Evolutionary conservation across 2,888 invertebrate genomes (phyloP).

Genomic region (Chymomyza amoena): DNA sequence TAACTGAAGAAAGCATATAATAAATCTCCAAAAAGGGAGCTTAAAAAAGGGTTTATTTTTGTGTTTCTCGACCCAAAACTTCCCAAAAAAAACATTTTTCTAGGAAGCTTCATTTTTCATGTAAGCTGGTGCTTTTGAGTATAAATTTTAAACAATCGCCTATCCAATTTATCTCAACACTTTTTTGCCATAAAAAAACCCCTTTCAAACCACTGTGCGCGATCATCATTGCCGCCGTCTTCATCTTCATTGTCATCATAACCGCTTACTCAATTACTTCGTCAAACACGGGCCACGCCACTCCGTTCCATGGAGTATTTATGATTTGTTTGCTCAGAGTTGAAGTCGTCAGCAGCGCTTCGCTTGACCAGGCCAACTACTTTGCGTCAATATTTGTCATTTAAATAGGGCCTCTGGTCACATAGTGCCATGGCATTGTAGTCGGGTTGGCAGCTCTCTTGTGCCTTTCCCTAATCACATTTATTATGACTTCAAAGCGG

Average conservation of each 20-base stretch:
- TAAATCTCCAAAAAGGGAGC: too few relatives aligned
- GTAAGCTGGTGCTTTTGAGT: too few relatives aligned
- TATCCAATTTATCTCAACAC: not conserved
- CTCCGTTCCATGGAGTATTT: constrained; percentile 52
- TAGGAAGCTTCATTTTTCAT: too few relatives aligned
- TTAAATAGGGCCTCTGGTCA: constrained; percentile 53
- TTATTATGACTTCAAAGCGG: constrained; percentile 72
- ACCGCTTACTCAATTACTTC: constrained; percentile 73
- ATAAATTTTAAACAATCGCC: too few relatives aligned
- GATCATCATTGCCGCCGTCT: constrained; percentile 14
- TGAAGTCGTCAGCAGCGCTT: constrained; percentile 34
- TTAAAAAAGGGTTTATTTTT: too few relatives aligned
- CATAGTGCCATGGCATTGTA: constrained; percentile 3
- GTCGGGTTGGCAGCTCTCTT: not conserved
- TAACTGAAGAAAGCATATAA: too few relatives aligned
- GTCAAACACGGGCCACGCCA: constrained; percentile 57
- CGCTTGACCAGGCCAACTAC: constrained; percentile 51
- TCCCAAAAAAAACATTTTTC: too few relatives aligned
- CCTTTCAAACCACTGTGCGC: not conserved
- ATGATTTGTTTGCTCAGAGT: constrained; percentile 65
- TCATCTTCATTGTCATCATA: constrained; percentile 11
- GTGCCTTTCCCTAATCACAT: constrained; percentile 35
- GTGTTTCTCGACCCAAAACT: too few relatives aligned
- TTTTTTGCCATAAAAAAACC: not conserved
- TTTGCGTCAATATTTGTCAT: constrained; percentile 61